Percentiles rank a stretch among this genome's conserved stretches.
phyloP scores from a whole-genome alignment of 2,113 vertebrate genomes.

The Lepisosteus osseus region DNA sequence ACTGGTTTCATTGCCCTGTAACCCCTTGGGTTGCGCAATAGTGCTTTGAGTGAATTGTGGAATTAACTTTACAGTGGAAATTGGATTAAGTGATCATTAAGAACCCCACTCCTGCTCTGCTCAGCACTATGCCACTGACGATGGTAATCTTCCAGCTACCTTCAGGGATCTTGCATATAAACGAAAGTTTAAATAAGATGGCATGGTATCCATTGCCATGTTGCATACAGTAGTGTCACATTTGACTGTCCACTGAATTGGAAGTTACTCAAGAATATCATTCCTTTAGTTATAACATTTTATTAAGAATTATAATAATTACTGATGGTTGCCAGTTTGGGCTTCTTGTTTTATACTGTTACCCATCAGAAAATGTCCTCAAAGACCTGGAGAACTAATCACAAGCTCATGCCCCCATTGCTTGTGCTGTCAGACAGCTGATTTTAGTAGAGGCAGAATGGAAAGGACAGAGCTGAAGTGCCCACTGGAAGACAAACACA shows the following conservation, averaged over 20 bases:
- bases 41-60: conserved; percentile 27
- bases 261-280: conserved; percentile 1
- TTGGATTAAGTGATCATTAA: not conserved
- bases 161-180: conserved; percentile 10
- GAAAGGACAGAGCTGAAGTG: too few species aligned
- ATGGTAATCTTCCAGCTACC: conserved; percentile 8
- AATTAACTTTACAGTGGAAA: not conserved
- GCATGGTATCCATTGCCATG: conserved; percentile 1
- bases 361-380: too few species aligned
- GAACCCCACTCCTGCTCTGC: not conserved
- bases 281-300: conserved; percentile 4
- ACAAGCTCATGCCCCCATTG: too few species aligned
- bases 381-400: too few species aligned
- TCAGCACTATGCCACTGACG: conserved; percentile 4
- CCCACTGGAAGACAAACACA: too few species aligned
- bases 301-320: conserved; percentile 8
- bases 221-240: not conserved
- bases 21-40: conserved; percentile 41
- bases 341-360: too few species aligned
- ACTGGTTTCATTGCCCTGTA: conserved; percentile 50
- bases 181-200: not conserved
- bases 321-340: not conserved
- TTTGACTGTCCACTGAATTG: not conserved
- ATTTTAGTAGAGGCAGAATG: too few species aligned
- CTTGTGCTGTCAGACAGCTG: too few species aligned